Evolutionary conservation across 1,140 invertebrate species (phyloP).

Genomic region (Holotrichia oblita): DNA sequence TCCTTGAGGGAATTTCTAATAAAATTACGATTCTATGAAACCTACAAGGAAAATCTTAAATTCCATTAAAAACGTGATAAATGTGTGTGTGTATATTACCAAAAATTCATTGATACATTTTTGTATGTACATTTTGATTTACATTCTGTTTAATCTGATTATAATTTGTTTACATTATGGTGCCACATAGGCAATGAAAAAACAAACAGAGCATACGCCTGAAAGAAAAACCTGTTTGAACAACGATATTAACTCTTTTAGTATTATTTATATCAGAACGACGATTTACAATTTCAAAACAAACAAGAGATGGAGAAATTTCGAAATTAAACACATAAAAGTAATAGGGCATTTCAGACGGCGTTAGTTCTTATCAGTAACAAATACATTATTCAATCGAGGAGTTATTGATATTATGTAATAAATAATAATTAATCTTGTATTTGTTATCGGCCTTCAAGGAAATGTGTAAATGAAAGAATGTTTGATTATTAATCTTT

Average conservation of each 20-base stretch:
- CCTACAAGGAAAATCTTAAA: background rate
- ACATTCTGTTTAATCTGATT: slow-evolving; percentile 28
- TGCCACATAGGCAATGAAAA: slow-evolving; percentile 20
- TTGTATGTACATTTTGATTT: slow-evolving; percentile 28
- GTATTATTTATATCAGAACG: slow-evolving; percentile 11
- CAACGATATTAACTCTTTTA: slow-evolving; percentile 29
- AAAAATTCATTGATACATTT: slow-evolving; percentile 5
- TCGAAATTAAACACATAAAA: slow-evolving; percentile 20
- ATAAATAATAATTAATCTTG: slow-evolving; percentile 36
- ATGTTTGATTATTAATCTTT: slow-evolving; percentile 20
- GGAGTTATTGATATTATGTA: slow-evolving; percentile 22
- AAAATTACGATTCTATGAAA: background rate
- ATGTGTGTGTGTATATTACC: slow-evolving; percentile 8
- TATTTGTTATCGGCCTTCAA: slow-evolving; percentile 26
- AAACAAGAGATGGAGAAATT: slow-evolving; percentile 18
- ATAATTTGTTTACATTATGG: slow-evolving; percentile 30
- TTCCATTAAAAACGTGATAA: background rate
- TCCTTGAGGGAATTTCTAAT: background rate
- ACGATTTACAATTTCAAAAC: slow-evolving; percentile 24
- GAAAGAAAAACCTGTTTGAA: slow-evolving; percentile 29
- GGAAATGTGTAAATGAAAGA: slow-evolving; percentile 25
- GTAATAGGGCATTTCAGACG: background rate
- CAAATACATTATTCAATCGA: slow-evolving; percentile 25
- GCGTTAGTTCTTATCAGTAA: slow-evolving; percentile 7
- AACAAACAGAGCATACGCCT: slow-evolving; percentile 8